Conservation (phyloP, 1,140 invertebrate species). For the Halyomorpha halys region DNA sequence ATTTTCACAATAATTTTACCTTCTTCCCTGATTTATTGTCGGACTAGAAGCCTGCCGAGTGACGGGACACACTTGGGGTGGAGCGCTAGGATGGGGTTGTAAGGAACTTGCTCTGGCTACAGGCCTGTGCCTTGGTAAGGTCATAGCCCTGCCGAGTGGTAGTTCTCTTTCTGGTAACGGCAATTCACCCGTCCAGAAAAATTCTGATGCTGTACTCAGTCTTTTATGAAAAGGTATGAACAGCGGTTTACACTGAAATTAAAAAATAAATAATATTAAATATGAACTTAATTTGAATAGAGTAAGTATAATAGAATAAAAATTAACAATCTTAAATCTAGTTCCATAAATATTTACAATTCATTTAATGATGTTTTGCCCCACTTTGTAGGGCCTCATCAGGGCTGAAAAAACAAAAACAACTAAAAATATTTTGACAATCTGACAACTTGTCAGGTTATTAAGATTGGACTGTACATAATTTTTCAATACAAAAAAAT, state of each 20-base stretch:
- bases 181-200: constrained; percentile 50
- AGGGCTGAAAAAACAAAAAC: too few relatives aligned
- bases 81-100: constrained; percentile 30
- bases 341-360: too few relatives aligned
- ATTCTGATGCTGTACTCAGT: constrained; percentile 39
- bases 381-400: too few relatives aligned
- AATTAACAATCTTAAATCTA: too few relatives aligned
- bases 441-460: too few relatives aligned
- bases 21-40: constrained; percentile 30
- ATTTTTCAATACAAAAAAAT: too few relatives aligned
- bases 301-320: too few relatives aligned
- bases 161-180: constrained; percentile 40
- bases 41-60: constrained; percentile 33
- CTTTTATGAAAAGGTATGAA: constrained; percentile 36
- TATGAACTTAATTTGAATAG: not conserved
- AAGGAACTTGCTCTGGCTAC: constrained; percentile 33
- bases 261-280: not conserved
- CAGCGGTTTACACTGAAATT: constrained; percentile 19
- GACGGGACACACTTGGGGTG: constrained; percentile 26
- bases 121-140: constrained; percentile 33
- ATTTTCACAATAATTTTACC: constrained; percentile 2
- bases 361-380: too few relatives aligned
- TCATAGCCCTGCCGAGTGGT: constrained; percentile 20
- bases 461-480: too few relatives aligned
- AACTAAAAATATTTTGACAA: too few relatives aligned